Evolutionary conservation across 2,797 vertebrate genomes (phyloP).

Genomic region (Catostomus latipinnis): DNA sequence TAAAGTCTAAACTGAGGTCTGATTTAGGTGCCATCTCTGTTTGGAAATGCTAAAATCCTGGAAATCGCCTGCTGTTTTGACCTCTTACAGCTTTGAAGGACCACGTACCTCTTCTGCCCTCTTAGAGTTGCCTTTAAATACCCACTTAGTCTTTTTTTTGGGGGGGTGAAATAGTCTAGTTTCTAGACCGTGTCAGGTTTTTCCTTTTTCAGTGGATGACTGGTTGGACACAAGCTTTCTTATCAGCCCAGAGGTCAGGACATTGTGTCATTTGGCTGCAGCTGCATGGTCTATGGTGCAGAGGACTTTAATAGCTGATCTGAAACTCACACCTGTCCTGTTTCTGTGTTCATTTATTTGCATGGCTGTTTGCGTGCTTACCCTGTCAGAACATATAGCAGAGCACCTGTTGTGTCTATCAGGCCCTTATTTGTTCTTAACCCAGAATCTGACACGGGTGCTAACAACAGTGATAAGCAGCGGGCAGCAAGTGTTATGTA

Average conservation of each 20-base stretch:
- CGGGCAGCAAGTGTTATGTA: conserved; percentile 48
- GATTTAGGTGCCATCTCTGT: too few relatives aligned
- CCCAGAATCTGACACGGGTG: conserved; percentile 35
- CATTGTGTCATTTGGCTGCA: background rate
- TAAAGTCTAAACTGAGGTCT: too few relatives aligned
- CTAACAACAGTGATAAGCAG: conserved; percentile 25
- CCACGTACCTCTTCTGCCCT: background rate
- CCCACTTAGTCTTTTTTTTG: too few relatives aligned
- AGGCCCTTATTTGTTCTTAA: conserved; percentile 24
- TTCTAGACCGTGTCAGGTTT: background rate
- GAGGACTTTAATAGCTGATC: background rate
- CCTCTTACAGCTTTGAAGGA: background rate
- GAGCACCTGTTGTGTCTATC: conserved; percentile 39
- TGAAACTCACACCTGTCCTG: background rate
- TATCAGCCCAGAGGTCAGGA: background rate
- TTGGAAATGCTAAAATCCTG: too few relatives aligned
- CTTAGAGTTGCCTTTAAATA: background rate
- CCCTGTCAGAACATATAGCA: conserved; percentile 12
- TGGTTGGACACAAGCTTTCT: background rate
- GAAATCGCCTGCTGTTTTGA: background rate
- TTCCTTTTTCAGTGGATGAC: background rate
- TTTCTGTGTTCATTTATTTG: conserved; percentile 22
- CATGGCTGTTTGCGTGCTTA: conserved; percentile 19
- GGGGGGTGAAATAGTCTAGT: background rate
- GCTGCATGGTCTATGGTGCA: too few relatives aligned